phyloP scores from a whole-genome alignment of 2,888 invertebrate species.

The Rhamphomyia laevipes region DNA sequence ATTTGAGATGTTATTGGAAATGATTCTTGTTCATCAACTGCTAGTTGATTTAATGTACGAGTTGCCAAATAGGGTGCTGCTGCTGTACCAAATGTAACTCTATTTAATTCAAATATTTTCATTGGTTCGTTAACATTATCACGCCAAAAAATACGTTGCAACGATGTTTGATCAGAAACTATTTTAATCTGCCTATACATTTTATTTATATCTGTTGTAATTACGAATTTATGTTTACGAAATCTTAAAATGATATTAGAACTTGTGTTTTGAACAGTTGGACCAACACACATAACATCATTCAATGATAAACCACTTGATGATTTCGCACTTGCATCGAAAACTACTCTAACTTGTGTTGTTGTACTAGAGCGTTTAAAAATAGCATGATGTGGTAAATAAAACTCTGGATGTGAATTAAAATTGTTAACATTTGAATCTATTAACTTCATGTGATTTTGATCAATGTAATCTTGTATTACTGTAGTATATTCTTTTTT shows the following conservation, averaged over 20 bases:
- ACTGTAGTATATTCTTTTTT: background rate
- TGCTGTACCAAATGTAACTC: constrained; percentile 4
- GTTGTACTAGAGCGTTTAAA: constrained; percentile 7
- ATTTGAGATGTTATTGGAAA: constrained; percentile 9
- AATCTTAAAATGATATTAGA: no score
- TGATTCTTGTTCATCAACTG: constrained; percentile 2
- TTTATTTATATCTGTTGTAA: constrained; percentile 6
- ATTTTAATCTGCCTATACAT: constrained; percentile 10
- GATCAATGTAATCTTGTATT: background rate
- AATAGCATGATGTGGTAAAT: constrained; percentile 15
- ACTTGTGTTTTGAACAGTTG: no score
- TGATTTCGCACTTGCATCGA: constrained; percentile 6
- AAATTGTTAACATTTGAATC: no score
- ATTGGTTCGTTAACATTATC: background rate
- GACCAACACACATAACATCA: no score
- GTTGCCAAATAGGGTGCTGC: constrained; percentile 4
- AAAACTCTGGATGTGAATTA: constrained; percentile 2
- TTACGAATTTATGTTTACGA: no score
- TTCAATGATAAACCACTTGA: constrained; percentile 5
- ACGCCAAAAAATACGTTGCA: constrained; percentile 2
- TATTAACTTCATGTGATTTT: background rate
- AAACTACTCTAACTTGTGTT: constrained; percentile 4
- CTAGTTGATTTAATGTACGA: background rate
- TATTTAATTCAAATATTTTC: background rate
- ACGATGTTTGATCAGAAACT: constrained; percentile 10